Evolutionary conservation across 1,140 invertebrate genomes (phyloP).

Genomic region (Apis florea): DNA sequence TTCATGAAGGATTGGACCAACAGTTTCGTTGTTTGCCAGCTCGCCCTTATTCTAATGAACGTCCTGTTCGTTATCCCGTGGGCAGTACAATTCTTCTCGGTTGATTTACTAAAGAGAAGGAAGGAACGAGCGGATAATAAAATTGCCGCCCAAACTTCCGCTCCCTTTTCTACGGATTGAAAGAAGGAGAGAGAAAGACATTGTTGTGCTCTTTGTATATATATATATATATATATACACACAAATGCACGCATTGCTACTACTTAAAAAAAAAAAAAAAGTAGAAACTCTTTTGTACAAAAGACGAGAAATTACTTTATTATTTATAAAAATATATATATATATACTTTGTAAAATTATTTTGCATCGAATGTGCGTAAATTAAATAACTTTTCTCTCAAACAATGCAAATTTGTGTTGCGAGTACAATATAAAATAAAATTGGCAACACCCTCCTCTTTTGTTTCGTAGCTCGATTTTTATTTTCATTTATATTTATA

Average conservation of each 20-base stretch:
- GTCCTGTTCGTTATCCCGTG: slow-evolving; percentile 75
- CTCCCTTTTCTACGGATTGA: slow-evolving; percentile 29
- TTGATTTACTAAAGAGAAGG: slow-evolving; percentile 50
- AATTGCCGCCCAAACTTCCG: slow-evolving; percentile 34
- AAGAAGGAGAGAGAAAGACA: slow-evolving; percentile 18
- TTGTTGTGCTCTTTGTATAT: neutral
- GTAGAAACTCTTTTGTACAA: too few species aligned
- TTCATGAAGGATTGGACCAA: slow-evolving; percentile 77
- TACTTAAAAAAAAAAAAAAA: too few species aligned
- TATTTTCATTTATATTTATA: slow-evolving; percentile 78
- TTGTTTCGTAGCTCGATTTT: slow-evolving; percentile 73
- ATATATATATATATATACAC: neutral
- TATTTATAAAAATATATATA: too few species aligned
- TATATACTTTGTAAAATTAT: too few species aligned
- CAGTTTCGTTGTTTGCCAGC: slow-evolving; percentile 73
- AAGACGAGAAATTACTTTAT: too few species aligned
- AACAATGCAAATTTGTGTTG: too few species aligned
- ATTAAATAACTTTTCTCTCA: too few species aligned
- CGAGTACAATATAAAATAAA: too few species aligned
- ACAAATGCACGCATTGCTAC: neutral
- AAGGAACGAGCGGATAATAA: slow-evolving; percentile 30
- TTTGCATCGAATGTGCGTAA: too few species aligned
- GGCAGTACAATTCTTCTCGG: slow-evolving; percentile 71
- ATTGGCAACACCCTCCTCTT: too few species aligned
- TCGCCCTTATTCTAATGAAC: slow-evolving; percentile 71